Conservation (phyloP, 2,797 vertebrate species). For the Rhinoraja longicauda region DNA sequence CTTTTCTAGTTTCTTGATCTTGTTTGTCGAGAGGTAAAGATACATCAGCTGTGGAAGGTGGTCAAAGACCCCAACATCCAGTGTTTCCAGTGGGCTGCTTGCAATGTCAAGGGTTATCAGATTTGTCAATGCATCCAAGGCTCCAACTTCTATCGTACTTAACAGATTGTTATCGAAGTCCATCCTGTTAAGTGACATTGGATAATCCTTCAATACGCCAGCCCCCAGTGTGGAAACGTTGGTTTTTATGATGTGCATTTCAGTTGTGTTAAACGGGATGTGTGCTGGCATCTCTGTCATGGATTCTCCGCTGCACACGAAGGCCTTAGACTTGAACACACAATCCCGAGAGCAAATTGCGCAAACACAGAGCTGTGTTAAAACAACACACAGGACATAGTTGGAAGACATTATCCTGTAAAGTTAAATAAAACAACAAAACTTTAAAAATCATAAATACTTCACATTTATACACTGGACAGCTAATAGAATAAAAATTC, state of each 20-base stretch:
- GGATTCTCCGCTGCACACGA: constrained; percentile 48
- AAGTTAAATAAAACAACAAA: background rate
- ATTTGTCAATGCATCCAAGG: constrained; percentile 61
- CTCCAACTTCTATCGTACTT: constrained; percentile 57
- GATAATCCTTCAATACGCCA: constrained; percentile 58
- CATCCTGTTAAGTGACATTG: constrained; percentile 54
- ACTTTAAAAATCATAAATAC: background rate
- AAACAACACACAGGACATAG: background rate
- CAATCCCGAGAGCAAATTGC: background rate
- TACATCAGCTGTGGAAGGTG: constrained; percentile 56
- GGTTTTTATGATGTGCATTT: constrained; percentile 61
- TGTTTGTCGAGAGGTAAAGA: constrained; percentile 59
- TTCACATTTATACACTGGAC: background rate
- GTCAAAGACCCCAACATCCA: constrained; percentile 59
- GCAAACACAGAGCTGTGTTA: background rate
- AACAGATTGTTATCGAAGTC: constrained; percentile 57
- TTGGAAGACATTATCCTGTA: background rate
- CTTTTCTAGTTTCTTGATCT: constrained; percentile 53
- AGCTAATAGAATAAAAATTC: background rate
- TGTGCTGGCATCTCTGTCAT: constrained; percentile 54
- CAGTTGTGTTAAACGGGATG: constrained; percentile 48
- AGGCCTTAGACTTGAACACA: background rate
- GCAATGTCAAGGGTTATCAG: constrained; percentile 59
- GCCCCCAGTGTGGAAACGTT: constrained; percentile 54
- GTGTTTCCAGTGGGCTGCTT: constrained; percentile 47